Evolutionary conservation across 2,113 vertebrate species (phyloP).

Genomic region (Strix uralensis): DNA sequence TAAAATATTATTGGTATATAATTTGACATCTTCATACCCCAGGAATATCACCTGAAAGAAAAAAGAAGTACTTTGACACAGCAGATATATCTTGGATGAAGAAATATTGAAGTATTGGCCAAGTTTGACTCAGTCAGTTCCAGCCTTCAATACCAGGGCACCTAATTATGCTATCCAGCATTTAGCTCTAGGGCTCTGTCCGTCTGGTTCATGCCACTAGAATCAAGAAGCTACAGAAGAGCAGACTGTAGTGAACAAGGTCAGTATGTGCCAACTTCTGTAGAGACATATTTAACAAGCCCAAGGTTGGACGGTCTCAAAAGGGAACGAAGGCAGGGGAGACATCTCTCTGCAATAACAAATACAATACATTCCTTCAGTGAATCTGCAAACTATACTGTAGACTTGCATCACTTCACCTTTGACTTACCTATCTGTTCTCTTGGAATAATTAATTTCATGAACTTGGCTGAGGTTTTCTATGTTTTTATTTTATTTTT

Average conservation of each 20-base stretch:
- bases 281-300: background rate
- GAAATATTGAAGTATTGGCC: background rate
- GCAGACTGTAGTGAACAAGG: conserved; percentile 34
- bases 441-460: background rate
- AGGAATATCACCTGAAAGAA: background rate
- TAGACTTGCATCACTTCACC: background rate
- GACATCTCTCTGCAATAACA: background rate
- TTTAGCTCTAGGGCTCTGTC: conserved; percentile 25
- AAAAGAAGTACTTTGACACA: background rate
- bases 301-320: background rate
- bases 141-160: background rate
- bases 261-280: background rate
- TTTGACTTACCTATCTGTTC: background rate
- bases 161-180: conserved; percentile 24
- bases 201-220: conserved; percentile 9
- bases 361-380: background rate
- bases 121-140: conserved; percentile 4
- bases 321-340: background rate
- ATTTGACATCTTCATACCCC: background rate
- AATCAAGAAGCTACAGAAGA: conserved; percentile 22
- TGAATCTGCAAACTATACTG: background rate
- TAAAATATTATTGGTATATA: background rate
- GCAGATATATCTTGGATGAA: background rate
- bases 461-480: background rate
- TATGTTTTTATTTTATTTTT: background rate